Conservation (phyloP, 2,797 vertebrate genomes). For the Labroides dimidiatus region DNA sequence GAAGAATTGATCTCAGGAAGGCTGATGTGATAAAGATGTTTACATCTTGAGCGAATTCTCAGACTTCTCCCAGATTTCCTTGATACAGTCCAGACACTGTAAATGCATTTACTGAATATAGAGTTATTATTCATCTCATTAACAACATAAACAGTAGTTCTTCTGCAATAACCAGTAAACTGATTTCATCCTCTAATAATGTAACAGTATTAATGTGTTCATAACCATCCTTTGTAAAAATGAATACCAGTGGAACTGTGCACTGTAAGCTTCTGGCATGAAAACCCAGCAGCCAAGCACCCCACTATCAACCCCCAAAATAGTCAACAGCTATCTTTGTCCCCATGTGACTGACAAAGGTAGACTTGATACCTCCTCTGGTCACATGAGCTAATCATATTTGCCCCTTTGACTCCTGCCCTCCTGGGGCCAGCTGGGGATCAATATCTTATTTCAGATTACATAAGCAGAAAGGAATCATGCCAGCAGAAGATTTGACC, state of each 20-base stretch:
- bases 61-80: not conserved
- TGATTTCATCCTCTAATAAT: not conserved
- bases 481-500: not conserved
- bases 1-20: not conserved
- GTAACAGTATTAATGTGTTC: conserved; percentile 14
- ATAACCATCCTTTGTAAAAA: conserved; percentile 16
- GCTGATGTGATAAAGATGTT: not conserved
- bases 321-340: conserved; percentile 53
- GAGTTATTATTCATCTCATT: not conserved
- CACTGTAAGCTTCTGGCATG: conserved; percentile 27
- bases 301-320: conserved; percentile 35
- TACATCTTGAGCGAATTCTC: not conserved
- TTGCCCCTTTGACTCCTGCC: not conserved
- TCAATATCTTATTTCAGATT: conserved; percentile 13
- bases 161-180: too few species aligned
- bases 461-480: not conserved
- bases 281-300: conserved; percentile 8
- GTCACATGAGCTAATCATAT: conserved; percentile 13
- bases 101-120: too few species aligned
- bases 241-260: conserved; percentile 12
- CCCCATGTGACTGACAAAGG: conserved; percentile 35
- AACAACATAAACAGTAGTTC: not conserved
- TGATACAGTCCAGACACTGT: not conserved
- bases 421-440: not conserved
- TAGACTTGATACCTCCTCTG: conserved; percentile 13